Base-by-base conservation (phyloP, 2,888 invertebrate genomes). In the Ophion ellenae region DNA sequence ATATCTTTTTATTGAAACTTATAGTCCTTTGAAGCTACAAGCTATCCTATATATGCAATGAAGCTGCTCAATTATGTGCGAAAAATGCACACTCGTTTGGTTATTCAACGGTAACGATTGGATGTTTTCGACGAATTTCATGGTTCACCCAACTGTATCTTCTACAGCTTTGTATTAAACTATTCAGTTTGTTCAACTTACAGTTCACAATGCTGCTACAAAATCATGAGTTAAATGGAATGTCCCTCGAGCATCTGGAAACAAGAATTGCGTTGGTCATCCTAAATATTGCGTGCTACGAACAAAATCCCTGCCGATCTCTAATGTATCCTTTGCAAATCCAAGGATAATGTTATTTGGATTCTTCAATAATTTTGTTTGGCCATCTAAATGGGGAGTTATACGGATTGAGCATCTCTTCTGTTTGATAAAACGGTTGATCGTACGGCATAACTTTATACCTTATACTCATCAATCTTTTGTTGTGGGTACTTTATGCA, bases 181-280 rank as follows among this genome's bases (percentile, higher is more conserved):
- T 64, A 14, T 64, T 64, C 64, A 64, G 64, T 64, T 32, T 32
- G 24, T 32, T 64, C 28, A 64, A 64, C 64, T 5, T 3, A 64
- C 14, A 64, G 14, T 28, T 64, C 28, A 64, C 64, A 14, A 64
- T 32, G 32, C 28, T 64, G 64, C 64, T 64, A 32, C 64, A 64
- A 63, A 63, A 63, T 32, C 11, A 63, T 63, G 28, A 63, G 24
- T 63, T 24, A 0, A 63, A 63, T 32, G 17, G n/a, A 67, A 36
- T 67, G 1, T 32, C n/a, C 66, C 4, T 36, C 40, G 36, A 28
- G n/a, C 7, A 36, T 17, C n/a, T 40, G 32, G 4, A 64, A 64
- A 64, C 32, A 28, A 67, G 36, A 67, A n/a, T 67, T 14, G 32
- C 32, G 40, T 36, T 67, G 66, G 36, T 67, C 66, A 67, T 67